Evolutionary conservation across 2,888 invertebrate species (phyloP).

Genomic region (Nipponacmea schrenckii): DNA sequence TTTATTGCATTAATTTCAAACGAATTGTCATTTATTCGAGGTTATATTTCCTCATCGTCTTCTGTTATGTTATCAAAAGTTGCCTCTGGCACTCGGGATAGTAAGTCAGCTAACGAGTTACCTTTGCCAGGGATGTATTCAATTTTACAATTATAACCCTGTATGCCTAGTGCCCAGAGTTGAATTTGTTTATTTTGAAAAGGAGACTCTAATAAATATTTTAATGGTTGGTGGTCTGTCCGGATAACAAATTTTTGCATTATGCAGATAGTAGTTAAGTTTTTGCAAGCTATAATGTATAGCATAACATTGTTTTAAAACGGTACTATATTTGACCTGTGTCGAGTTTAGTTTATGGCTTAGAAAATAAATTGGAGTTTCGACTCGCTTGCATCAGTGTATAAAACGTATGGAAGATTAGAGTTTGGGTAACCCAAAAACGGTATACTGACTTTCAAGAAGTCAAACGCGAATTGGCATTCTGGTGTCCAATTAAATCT

Average conservation of each 20-base stretch:
- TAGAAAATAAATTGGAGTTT: background rate
- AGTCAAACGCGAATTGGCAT: conserved; percentile 20
- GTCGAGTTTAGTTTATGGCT: background rate
- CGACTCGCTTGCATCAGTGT: conserved; percentile 12
- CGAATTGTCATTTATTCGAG: background rate
- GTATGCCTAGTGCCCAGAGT: background rate
- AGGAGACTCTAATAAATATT: conserved; percentile 10
- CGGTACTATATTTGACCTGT: background rate
- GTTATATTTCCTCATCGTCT: background rate
- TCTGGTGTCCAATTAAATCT: conserved; percentile 25
- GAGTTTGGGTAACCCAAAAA: conserved; percentile 21
- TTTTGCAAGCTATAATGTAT: conserved; percentile 3
- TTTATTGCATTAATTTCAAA: background rate
- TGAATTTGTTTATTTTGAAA: conserved; percentile 15
- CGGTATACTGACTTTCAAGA: conserved; percentile 23
- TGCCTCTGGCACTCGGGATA: background rate
- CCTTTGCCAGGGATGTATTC: background rate
- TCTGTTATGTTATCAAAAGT: background rate
- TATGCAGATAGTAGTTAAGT: conserved; percentile 8
- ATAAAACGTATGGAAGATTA: conserved; percentile 22
- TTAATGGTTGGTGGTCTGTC: conserved; percentile 16
- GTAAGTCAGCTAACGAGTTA: conserved; percentile 7
- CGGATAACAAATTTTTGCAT: conserved; percentile 1
- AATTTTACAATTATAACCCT: conserved; percentile 5
- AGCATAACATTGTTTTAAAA: background rate